Evolutionary conservation across 2,113 vertebrate species (phyloP), one percentile per base, ranked within the genome.

Genomic region (Daboia siamensis): DNA sequence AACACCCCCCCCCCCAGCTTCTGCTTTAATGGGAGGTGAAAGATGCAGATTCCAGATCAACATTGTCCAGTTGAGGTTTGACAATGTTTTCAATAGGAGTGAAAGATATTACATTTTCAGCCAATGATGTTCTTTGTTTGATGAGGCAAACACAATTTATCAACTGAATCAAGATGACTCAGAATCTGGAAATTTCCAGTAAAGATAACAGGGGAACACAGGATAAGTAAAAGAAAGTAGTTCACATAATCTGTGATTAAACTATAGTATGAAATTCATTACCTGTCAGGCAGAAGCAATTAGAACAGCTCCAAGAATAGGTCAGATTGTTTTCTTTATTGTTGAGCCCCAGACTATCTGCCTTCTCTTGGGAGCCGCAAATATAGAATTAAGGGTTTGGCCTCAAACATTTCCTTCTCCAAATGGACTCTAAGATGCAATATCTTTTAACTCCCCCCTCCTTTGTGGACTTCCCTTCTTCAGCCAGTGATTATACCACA

Each of bases 21-120:
- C n/a, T 88, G 33, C 17, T 88, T 84, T 4, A n/a, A 0, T 7
- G 48, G 51, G 17, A 87, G 0, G 0, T 1, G 69, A 69, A 84
- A 87, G 91, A n/a, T 89, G n/a, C 46, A 89, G 86, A 86, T 88
- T 89, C n/a, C 86, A 94, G 57, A 80, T 90, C 13, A n/a, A 55
- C 61, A 17, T 33, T 56, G 64, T 84, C 52, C 51, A 80, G 64
- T 55, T 84, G 69, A n/a, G 52, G 11, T 59, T 39, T 23, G 10
- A 69, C 0, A 0, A 23, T 24, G 29, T 23, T 90, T 91, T 80
- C 90, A 88, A 21, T 93, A 86, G 29, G 89, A 93, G 92, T 57
- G 7, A 87, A 51, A 89, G 90, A 57, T n/a, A 74, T 74, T 13
- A 33, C n/a, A 74, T 33, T 13, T 39, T 74, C 69, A 39, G n/a